phyloP scores from a whole-genome alignment of 2,113 vertebrate genomes.

The Gavia stellata region DNA sequence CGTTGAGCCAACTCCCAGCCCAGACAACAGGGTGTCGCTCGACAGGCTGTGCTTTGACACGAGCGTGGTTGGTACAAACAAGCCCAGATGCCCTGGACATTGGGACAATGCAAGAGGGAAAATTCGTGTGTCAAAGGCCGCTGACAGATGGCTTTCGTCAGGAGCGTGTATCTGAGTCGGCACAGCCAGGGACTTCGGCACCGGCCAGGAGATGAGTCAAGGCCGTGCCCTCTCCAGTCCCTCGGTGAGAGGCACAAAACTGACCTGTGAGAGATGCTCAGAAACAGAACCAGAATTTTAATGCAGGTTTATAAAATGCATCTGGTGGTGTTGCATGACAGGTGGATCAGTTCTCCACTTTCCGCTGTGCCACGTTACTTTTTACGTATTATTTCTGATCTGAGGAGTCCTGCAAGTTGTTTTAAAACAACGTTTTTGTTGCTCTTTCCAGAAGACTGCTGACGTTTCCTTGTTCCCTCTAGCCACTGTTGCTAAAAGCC shows the following conservation, averaged over 20 bases:
- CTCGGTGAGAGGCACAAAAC: background rate
- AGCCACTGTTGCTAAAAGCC: background rate
- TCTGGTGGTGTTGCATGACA: background rate
- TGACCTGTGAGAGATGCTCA: background rate
- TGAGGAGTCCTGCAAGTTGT: background rate
- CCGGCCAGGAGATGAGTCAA: background rate
- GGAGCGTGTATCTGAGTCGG: background rate
- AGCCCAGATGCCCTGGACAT: background rate
- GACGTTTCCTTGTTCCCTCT: rapidly evolving
- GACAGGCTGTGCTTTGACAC: background rate
- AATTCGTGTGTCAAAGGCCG: background rate
- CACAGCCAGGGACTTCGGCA: background rate
- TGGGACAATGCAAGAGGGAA: background rate
- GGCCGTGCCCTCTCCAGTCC: background rate
- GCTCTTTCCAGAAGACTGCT: background rate
- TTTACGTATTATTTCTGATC: background rate
- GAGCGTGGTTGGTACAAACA: background rate
- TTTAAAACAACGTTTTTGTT: background rate
- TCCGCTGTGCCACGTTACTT: background rate
- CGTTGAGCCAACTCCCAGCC: background rate
- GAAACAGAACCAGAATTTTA: background rate
- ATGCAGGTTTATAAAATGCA: background rate
- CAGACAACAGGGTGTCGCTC: background rate
- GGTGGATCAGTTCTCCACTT: background rate
- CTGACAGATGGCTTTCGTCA: background rate